Evolutionary conservation across 2,888 invertebrate species (phyloP).

Genomic region (Lycia hirtaria): DNA sequence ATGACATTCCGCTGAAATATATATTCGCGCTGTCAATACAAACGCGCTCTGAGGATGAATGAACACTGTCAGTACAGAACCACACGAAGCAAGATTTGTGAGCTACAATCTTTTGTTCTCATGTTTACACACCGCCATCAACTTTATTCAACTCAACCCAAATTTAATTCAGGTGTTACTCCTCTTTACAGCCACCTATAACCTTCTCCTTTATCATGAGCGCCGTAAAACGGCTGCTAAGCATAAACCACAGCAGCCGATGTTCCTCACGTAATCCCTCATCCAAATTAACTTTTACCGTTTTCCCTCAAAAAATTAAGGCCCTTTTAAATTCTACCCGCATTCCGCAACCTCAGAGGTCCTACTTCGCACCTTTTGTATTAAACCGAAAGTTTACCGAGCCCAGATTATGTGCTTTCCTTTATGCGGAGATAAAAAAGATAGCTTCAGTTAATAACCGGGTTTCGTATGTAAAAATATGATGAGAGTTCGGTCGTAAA

Average conservation of each 20-base stretch:
- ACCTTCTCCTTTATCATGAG: neutral
- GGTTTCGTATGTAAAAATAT: constrained; percentile 4
- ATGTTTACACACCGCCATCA: neutral
- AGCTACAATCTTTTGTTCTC: neutral
- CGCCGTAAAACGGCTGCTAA: constrained; percentile 6
- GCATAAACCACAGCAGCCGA: neutral
- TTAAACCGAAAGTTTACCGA: constrained; percentile 16
- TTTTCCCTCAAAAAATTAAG: constrained; percentile 22
- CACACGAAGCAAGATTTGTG: neutral
- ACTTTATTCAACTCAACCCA: neutral
- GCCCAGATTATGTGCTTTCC: constrained; percentile 11
- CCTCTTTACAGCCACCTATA: neutral
- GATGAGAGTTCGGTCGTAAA: constrained; percentile 8
- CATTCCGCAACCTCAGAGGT: constrained; percentile 22
- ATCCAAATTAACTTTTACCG: constrained; percentile 28
- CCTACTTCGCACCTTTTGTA: constrained; percentile 23
- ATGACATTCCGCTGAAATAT: too few relatives aligned
- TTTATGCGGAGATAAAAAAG: constrained; percentile 21
- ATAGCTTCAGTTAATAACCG: constrained; percentile 14
- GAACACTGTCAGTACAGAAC: neutral
- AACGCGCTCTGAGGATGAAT: too few relatives aligned
- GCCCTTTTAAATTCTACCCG: constrained; percentile 22
- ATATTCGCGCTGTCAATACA: too few relatives aligned
- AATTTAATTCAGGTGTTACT: neutral
- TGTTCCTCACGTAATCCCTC: constrained; percentile 20